Percentiles rank a stretch among this genome's conserved stretches.
Evolutionary conservation across 2,797 vertebrate genomes (phyloP).

Genomic region (Orestias chungarensis): DNA sequence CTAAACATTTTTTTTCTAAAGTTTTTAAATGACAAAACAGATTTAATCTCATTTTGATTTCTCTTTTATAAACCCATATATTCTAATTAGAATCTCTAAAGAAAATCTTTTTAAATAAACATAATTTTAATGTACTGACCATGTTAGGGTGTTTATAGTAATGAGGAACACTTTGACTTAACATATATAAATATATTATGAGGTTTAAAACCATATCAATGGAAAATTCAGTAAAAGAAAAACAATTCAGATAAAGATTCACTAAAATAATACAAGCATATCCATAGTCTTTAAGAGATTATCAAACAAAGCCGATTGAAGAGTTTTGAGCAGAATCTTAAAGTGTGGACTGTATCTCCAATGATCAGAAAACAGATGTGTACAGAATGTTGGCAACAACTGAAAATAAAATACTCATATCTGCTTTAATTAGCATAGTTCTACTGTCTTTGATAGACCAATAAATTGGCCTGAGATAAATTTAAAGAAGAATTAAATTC

Average conservation of each 20-base stretch:
- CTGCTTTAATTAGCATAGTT: neutral
- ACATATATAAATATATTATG: no score
- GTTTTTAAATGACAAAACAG: neutral
- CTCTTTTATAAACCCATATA: neutral
- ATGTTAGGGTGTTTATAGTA: neutral
- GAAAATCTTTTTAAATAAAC: no score
- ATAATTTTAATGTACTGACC: no score
- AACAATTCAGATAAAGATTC: neutral
- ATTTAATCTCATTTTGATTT: neutral
- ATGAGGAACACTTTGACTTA: neutral
- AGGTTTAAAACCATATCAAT: no score
- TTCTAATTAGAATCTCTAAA: no score
- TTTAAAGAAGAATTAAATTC: neutral
- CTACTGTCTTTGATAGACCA: neutral
- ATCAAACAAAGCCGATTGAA: neutral
- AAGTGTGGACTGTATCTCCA: neutral
- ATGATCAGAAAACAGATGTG: neutral
- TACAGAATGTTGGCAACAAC: neutral
- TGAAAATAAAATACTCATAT: neutral
- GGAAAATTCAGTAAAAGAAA: neutral
- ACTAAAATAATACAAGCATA: neutral
- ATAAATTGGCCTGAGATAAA: neutral
- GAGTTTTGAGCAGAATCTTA: neutral
- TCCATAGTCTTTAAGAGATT: neutral
- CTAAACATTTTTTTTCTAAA: neutral